Evolutionary conservation across 2,888 invertebrate species (phyloP), one percentile per base, ranked within the genome.

Genomic region (Pristionchus maxplancki): DNA sequence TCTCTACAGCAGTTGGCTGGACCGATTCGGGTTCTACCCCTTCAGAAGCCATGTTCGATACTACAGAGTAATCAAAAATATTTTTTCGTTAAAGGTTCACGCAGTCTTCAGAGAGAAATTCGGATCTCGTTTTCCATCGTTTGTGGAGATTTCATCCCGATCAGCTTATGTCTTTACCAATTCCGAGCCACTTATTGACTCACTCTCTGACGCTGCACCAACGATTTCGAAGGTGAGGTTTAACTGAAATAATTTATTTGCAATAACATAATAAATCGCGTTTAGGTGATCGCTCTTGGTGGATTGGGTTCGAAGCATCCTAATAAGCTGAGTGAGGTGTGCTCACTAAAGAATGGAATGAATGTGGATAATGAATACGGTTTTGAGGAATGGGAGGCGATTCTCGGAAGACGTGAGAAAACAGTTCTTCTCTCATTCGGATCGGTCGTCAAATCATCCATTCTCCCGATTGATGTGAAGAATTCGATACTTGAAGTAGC

Each of bases 341-440:
- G 50, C 9, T 31, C 44, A 31, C 31, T 50, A n/a, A n/a, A n/a
- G n/a, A n/a, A n/a, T n/a, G n/a, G n/a, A n/a, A n/a, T n/a, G n/a
- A n/a, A n/a, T n/a, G n/a, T n/a, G n/a, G n/a, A n/a, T n/a, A n/a
- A n/a, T n/a, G n/a, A 44, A 44, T 44, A 9, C 44, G 44, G 28
- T 11, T 17, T 17, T 67, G 1, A 83, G 82, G 53, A 83, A 48
- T 83, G 82, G 82, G 53, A 48, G 53, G 9, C 24, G 20, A 53
- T 83, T 53, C 82, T 83, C 50, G 37, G 15, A 0, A 48, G 28
- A 17, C 82, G 82, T 15, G 82, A 83, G 9, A 48, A 37, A 17
- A 20, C 82, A 13, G 31, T 83, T 53, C 82, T 83, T 24, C 50
- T 83, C 15, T 83, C 82, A 13, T 83, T 83, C 53, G 82, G 82